Evolutionary conservation across 2,797 vertebrate genomes (phyloP).

Genomic region (Microcaecilia unicolor): DNA sequence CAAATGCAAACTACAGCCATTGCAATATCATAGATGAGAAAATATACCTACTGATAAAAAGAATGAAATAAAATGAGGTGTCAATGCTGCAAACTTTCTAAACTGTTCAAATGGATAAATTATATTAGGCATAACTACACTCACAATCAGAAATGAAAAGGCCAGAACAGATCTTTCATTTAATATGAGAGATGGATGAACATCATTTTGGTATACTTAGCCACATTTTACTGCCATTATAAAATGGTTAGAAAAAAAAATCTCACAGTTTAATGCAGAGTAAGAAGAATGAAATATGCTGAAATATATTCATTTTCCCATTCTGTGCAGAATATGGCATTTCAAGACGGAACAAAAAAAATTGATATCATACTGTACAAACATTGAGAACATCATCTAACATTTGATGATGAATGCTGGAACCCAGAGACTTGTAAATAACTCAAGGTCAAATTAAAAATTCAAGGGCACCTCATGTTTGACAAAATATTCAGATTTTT

Average conservation of each 20-base stretch:
- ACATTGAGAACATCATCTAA: neutral
- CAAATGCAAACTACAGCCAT: no score
- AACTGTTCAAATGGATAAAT: no score
- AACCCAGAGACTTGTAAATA: no score
- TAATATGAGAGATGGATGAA: neutral
- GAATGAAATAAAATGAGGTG: no score
- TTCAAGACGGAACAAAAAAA: constrained; percentile 14
- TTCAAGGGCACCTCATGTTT: no score
- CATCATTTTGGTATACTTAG: constrained; percentile 13
- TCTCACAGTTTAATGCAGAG: constrained; percentile 8
- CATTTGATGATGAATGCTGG: constrained; percentile 2
- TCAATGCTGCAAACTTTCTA: no score
- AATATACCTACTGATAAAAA: no score
- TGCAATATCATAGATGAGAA: no score
- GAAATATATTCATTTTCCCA: constrained; percentile 3
- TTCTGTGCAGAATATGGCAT: neutral
- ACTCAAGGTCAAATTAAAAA: no score
- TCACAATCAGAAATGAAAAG: no score
- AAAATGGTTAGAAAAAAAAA: constrained; percentile 10
- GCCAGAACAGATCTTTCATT: constrained; percentile 1
- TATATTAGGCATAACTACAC: no score
- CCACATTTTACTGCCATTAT: constrained; percentile 6
- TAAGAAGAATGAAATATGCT: constrained; percentile 4
- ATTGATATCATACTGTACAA: neutral
- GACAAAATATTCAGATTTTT: no score